Conservation (phyloP, 2,797 vertebrate species). For the Rhincodon typus region DNA sequence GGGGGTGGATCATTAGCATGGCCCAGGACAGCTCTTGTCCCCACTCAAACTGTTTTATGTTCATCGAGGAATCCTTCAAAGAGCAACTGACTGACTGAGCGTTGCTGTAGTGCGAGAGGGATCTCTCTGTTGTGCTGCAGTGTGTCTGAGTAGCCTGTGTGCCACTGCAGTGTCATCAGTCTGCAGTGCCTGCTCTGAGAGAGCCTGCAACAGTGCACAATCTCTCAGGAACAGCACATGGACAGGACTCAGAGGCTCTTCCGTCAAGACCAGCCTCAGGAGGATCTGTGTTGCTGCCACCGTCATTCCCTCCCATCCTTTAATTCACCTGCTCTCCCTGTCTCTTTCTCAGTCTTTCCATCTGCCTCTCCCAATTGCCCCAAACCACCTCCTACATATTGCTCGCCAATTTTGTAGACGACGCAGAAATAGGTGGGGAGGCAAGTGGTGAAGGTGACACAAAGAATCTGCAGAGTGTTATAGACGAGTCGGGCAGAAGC, state of each 20-base stretch:
- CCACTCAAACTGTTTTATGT: too few relatives aligned
- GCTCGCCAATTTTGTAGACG: too few relatives aligned
- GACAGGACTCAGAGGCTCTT: neutral
- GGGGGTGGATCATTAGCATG: too few relatives aligned
- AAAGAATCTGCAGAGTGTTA: too few relatives aligned
- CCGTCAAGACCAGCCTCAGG: neutral
- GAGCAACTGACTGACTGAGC: neutral
- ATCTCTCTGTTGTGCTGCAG: neutral
- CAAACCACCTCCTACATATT: too few relatives aligned
- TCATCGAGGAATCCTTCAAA: too few relatives aligned
- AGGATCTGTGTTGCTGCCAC: neutral
- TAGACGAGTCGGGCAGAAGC: too few relatives aligned
- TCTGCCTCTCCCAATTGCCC: neutral
- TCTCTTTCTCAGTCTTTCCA: neutral
- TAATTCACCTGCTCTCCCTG: neutral
- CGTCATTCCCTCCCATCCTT: neutral
- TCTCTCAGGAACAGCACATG: neutral
- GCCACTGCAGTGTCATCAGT: neutral
- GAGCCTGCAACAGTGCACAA: neutral
- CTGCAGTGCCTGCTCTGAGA: neutral
- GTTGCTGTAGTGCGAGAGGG: too few relatives aligned
- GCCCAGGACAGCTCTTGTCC: too few relatives aligned
- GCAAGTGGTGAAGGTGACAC: too few relatives aligned
- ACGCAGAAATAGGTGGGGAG: too few relatives aligned
- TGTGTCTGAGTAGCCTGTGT: neutral